phyloP scores from a whole-genome alignment of 2,113 vertebrate species.

The Forbesichthys papilliferus region DNA sequence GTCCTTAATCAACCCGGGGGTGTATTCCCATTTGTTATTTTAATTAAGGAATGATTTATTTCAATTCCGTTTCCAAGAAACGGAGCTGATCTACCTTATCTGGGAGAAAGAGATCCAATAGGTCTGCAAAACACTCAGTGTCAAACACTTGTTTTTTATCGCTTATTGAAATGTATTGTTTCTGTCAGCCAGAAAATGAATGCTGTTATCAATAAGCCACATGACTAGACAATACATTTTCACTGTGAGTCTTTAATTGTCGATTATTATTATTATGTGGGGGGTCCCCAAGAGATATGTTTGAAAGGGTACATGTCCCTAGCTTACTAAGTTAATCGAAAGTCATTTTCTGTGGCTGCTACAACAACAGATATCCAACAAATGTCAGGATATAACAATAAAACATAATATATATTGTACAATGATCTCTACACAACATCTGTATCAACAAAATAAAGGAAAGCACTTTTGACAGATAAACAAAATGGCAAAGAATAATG shows the following conservation, averaged over 20 bases:
- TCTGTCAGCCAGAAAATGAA: slow-evolving; percentile 52
- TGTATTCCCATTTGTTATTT: neutral
- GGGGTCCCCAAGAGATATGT: slow-evolving; percentile 31
- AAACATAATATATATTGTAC: too few species aligned
- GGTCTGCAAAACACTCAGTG: neutral
- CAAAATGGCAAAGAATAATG: too few species aligned
- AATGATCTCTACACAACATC: too few species aligned
- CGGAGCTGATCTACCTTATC: neutral
- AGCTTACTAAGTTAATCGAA: slow-evolving; percentile 3
- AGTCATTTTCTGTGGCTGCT: slow-evolving; percentile 29
- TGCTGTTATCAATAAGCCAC: slow-evolving; percentile 44
- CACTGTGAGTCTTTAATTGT: slow-evolving; percentile 45
- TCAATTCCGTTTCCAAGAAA: neutral
- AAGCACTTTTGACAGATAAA: too few species aligned
- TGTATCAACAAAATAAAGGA: too few species aligned
- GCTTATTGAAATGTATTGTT: slow-evolving; percentile 49
- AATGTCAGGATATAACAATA: too few species aligned
- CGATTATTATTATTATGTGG: slow-evolving; percentile 25
- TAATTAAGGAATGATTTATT: neutral
- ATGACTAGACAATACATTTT: slow-evolving; percentile 45
- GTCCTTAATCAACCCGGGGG: too few species aligned
- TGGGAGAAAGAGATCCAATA: neutral
- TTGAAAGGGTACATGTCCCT: slow-evolving; percentile 6
- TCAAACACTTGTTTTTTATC: slow-evolving; percentile 24
- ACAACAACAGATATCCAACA: slow-evolving; percentile 5